These are phyloP conservation scores for Oreamnos americanus DNA, from an alignment of 2,113 vertebrate species.

Conservation along the genomic window DNA sequence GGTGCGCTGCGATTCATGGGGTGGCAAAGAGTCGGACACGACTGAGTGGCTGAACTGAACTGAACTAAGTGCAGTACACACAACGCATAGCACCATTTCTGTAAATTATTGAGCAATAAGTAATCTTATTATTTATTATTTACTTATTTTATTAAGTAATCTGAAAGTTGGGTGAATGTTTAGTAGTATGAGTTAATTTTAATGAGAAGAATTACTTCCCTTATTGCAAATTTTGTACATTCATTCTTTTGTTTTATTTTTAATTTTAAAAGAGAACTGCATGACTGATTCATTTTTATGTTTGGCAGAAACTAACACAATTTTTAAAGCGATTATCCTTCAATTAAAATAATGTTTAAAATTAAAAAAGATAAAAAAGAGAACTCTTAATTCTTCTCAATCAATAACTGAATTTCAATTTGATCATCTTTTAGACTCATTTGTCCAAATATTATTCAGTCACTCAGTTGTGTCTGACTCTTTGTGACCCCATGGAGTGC, in stretches of 20 bases:
- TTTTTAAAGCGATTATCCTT: background rate
- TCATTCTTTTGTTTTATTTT: background rate
- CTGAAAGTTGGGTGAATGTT: background rate
- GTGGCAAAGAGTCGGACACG: no score
- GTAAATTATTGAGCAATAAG: background rate
- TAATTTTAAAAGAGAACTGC: background rate
- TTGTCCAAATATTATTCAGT: background rate
- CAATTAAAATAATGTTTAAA: background rate
- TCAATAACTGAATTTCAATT: background rate
- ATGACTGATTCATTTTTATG: background rate
- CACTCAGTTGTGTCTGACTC: background rate
- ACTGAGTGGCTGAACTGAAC: no score
- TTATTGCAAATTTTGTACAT: background rate
- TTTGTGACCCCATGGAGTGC: background rate
- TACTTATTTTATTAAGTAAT: no score
- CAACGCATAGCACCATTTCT: background rate
- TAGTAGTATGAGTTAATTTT: background rate
- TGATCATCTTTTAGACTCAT: background rate
- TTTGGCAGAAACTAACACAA: background rate
- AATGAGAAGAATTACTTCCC: background rate
- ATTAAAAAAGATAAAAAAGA: background rate
- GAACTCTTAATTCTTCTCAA: background rate
- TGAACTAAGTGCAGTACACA: background rate
- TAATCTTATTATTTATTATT: background rate
- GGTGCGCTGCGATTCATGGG: rapidly evolving